Percentiles rank a stretch among this genome's conserved stretches.
phyloP scores from a whole-genome alignment of 2,888 invertebrate genomes.

The Leucophora obtusa region DNA sequence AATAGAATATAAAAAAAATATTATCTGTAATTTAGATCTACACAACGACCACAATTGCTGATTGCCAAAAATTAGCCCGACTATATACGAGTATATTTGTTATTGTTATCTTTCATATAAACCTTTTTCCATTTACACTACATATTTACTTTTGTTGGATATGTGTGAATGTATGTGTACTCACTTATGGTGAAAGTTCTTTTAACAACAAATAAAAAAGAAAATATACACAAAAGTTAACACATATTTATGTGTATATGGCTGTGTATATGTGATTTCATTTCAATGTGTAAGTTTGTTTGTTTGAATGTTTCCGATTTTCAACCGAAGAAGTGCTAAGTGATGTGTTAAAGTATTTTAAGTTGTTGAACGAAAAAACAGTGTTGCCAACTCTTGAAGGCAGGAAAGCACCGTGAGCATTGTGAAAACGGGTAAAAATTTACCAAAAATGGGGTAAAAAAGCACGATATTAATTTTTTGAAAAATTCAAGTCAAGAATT shows the following conservation, averaged over 20 bases:
- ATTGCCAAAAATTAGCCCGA: slow-evolving; percentile 61
- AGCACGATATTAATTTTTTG: too few relatives aligned
- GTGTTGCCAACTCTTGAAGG: too few relatives aligned
- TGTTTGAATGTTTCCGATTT: not conserved
- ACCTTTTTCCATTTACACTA: not conserved
- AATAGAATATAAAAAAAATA: too few relatives aligned
- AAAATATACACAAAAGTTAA: not conserved
- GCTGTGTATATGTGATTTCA: not conserved
- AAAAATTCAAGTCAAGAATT: too few relatives aligned
- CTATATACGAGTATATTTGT: slow-evolving; percentile 1
- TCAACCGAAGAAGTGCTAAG: slow-evolving; percentile 32
- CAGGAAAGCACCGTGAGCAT: too few relatives aligned
- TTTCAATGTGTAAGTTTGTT: not conserved
- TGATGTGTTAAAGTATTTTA: slow-evolving; percentile 43
- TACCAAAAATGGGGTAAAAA: too few relatives aligned
- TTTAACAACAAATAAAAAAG: not conserved
- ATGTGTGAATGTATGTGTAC: not conserved
- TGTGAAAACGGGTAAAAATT: too few relatives aligned
- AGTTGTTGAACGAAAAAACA: slow-evolving; percentile 32
- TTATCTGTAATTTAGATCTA: slow-evolving; percentile 55
- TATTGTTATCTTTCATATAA: not conserved
- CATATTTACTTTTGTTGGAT: not conserved
- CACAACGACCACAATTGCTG: slow-evolving; percentile 54
- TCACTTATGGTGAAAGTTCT: not conserved
- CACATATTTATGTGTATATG: not conserved